A percentile compares a stretch with the other conserved stretches of the same genome.
phyloP scores from a whole-genome alignment of 2,113 vertebrate species.

The Dascyllus trimaculatus region DNA sequence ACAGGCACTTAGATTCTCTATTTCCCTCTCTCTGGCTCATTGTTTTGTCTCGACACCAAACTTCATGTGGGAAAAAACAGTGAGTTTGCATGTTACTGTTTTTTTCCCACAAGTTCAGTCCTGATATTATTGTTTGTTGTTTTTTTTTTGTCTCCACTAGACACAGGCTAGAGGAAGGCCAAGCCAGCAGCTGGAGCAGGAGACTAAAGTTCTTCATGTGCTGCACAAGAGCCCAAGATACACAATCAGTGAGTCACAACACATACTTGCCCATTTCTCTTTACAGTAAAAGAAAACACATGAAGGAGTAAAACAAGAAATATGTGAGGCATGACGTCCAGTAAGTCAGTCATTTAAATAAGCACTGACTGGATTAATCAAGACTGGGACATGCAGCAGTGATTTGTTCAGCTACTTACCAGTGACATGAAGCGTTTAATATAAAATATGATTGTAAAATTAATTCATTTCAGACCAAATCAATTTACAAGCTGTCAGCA shows the following conservation, averaged over 20 bases:
- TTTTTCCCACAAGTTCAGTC: background rate
- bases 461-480: slow-evolving; percentile 9
- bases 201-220: slow-evolving; percentile 97
- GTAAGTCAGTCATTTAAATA: slow-evolving; percentile 29
- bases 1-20: background rate
- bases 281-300: background rate
- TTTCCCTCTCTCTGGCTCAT: background rate
- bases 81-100: background rate
- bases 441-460: slow-evolving; percentile 27
- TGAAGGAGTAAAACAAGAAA: slow-evolving; percentile 24
- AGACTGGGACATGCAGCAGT: slow-evolving; percentile 18
- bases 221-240: slow-evolving; percentile 97
- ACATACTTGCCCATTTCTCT: slow-evolving; percentile 35
- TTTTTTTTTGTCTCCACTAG: slow-evolving; percentile 72
- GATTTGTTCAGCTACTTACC: slow-evolving; percentile 23
- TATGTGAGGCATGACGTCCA: background rate
- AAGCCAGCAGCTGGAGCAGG: slow-evolving; percentile 98
- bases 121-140: slow-evolving; percentile 6
- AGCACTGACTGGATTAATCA: slow-evolving; percentile 6
- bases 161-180: slow-evolving; percentile 96
- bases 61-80: background rate
- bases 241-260: slow-evolving; percentile 92
- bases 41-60: slow-evolving; percentile 1
- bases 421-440: slow-evolving; percentile 2
- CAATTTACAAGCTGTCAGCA: slow-evolving; percentile 7